Conservation (phyloP, 2,888 invertebrate genomes). For the Drosophila rubida region DNA sequence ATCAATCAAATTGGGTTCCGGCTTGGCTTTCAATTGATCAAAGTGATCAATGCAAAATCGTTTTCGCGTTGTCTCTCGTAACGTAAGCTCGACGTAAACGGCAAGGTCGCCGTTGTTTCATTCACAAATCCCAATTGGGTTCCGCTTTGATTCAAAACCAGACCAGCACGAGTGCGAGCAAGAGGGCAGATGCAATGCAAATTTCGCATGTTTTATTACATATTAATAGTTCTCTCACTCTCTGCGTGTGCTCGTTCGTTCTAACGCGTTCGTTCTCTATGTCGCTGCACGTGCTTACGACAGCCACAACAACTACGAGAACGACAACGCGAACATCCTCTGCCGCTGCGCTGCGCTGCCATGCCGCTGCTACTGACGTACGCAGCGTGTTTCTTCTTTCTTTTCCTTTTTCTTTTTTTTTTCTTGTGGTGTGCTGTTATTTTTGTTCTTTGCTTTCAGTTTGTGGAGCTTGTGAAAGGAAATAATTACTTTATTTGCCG, state of each 20-base stretch:
- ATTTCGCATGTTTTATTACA: conserved; percentile 35
- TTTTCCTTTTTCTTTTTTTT: conserved; percentile 9
- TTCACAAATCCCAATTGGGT: conserved; percentile 63
- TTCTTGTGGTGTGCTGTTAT: conserved; percentile 53
- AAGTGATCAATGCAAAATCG: conserved; percentile 51
- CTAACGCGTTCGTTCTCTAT: conserved; percentile 26
- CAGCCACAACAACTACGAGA: conserved; percentile 19
- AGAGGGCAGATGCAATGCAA: conserved; percentile 43
- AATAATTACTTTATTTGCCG: conserved; percentile 74
- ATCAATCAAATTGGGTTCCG: conserved; percentile 50
- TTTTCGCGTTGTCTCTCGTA: conserved; percentile 22
- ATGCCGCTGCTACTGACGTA: conserved; percentile 13
- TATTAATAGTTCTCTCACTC: conserved; percentile 51
- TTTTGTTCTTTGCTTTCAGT: conserved; percentile 59
- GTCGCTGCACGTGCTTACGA: conserved; percentile 48
- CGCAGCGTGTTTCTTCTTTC: conserved; percentile 22
- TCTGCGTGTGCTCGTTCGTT: background rate
- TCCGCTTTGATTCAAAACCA: conserved; percentile 50
- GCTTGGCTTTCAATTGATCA: conserved; percentile 40
- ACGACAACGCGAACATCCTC: conserved; percentile 14
- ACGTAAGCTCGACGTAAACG: conserved; percentile 55
- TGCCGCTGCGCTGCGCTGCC: conserved; percentile 6
- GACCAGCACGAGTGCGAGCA: conserved; percentile 1
- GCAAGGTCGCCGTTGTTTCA: conserved; percentile 53
- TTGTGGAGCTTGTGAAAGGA: conserved; percentile 68